Conservation (phyloP, 2,113 vertebrate genomes). For the Corvus moneduloides region DNA sequence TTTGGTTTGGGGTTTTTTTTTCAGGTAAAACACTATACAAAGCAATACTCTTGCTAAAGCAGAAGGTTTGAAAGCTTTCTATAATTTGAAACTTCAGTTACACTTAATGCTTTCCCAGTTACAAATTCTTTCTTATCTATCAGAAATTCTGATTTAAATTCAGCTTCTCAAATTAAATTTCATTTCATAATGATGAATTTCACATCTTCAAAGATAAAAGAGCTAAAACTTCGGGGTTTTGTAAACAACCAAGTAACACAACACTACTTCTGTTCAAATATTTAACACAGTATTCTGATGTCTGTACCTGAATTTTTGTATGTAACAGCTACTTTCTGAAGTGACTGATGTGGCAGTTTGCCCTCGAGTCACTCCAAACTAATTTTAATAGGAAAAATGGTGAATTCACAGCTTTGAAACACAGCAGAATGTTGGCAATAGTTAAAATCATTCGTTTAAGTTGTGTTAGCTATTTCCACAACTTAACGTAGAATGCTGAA, state of each 20-base stretch:
- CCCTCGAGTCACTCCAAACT: neutral
- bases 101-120: neutral
- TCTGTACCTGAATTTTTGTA: neutral
- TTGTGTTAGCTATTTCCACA: neutral
- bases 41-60: neutral
- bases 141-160: neutral
- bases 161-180: neutral
- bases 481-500: neutral
- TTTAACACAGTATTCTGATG: neutral
- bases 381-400: neutral
- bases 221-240: neutral
- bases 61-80: neutral
- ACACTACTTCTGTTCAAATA: neutral
- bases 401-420: neutral
- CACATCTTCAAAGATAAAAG: neutral
- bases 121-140: neutral
- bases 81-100: neutral
- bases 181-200: neutral
- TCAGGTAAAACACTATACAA: neutral
- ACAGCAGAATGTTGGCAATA: neutral
- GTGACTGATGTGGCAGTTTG: neutral
- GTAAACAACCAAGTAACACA: neutral
- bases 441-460: neutral
- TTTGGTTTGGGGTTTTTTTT: neutral
- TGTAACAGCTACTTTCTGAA: neutral